These are phyloP conservation scores for Brachypteracias leptosomus DNA, from an alignment of 2,113 vertebrate species.

Conservation along the genomic window DNA sequence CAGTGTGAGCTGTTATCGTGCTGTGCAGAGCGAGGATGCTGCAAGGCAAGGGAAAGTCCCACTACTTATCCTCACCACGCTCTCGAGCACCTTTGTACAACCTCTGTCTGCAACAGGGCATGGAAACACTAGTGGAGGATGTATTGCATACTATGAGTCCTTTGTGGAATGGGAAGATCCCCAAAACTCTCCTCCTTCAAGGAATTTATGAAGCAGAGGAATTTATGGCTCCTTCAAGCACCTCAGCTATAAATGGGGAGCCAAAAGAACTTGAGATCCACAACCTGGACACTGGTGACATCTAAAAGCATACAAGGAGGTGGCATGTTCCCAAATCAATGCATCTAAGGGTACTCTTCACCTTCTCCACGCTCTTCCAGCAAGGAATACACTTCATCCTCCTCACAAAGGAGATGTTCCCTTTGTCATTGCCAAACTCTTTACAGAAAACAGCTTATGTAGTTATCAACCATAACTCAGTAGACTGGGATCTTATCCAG, in stretches of 20 bases:
- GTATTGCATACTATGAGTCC: background rate
- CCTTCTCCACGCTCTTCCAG: background rate
- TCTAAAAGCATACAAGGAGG: background rate
- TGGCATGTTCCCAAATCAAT: background rate
- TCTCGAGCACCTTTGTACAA: background rate
- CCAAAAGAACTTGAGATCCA: background rate
- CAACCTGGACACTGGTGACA: background rate
- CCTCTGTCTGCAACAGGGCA: background rate
- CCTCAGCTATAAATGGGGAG: background rate
- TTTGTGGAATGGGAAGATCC: background rate
- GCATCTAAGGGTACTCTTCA: background rate
- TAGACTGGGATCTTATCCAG: background rate
- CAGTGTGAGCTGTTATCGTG: fast-evolving
- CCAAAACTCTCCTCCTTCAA: background rate
- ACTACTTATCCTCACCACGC: background rate
- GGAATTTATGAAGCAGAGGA: background rate
- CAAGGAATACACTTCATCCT: background rate
- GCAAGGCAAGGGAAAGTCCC: background rate
- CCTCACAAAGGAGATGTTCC: background rate
- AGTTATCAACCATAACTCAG: background rate
- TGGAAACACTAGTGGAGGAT: background rate
- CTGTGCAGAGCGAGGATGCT: background rate
- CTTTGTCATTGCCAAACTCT: background rate
- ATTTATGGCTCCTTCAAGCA: background rate
- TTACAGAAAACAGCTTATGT: background rate